Conservation (phyloP, 2,797 vertebrate species). For the Geranospiza caerulescens region DNA sequence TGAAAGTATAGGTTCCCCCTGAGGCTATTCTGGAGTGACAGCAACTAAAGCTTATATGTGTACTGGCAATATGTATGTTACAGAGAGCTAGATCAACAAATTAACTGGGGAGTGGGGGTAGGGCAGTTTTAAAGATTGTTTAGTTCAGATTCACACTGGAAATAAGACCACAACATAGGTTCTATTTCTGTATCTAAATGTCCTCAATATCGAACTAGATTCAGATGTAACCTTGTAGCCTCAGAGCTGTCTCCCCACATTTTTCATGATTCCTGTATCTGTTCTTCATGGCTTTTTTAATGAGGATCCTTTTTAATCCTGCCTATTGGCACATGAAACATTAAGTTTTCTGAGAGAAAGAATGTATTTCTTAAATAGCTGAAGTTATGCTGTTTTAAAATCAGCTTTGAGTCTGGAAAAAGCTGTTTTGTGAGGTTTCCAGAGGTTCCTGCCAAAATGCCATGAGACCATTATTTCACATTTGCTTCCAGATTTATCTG, state of each 20-base stretch:
- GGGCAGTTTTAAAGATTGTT: neutral
- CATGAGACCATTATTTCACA: constrained; percentile 35
- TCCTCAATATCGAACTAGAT: neutral
- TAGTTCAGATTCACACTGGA: neutral
- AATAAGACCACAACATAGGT: neutral
- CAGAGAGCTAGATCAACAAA: neutral
- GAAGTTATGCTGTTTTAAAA: constrained; percentile 17
- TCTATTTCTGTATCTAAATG: neutral
- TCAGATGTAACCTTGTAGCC: neutral
- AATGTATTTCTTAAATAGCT: neutral
- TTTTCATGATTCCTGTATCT: neutral
- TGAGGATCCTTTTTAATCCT: neutral
- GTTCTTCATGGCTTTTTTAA: neutral
- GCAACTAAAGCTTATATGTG: neutral
- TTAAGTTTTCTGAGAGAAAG: neutral
- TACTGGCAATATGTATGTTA: neutral
- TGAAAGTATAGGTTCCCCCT: neutral
- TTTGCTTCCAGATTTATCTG: constrained; percentile 61
- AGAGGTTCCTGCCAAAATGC: constrained; percentile 47
- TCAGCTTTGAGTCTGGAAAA: constrained; percentile 40
- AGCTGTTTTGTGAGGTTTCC: constrained; percentile 46
- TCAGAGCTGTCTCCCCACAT: neutral
- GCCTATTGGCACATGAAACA: neutral
- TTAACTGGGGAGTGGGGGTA: rapidly evolving
- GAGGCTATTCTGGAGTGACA: neutral